phyloP scores from a whole-genome alignment of 2,113 vertebrate species.

The Callorhinus ursinus region DNA sequence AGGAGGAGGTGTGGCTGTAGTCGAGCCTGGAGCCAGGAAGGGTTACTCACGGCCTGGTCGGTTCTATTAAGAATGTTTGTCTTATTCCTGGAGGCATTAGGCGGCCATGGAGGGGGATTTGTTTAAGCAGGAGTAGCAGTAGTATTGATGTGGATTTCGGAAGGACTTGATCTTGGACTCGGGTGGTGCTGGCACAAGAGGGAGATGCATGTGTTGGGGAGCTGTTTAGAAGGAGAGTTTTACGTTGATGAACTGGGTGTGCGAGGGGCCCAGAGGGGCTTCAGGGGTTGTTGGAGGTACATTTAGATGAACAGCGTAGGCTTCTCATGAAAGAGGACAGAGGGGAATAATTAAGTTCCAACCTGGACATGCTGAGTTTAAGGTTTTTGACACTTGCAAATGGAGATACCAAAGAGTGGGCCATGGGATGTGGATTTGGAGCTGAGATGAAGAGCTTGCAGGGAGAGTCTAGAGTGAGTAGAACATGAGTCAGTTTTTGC shows the following conservation, averaged over 20 bases:
- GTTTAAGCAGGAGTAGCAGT: background rate
- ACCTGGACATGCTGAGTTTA: background rate
- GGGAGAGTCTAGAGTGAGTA: background rate
- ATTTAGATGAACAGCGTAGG: background rate
- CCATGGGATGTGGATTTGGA: background rate
- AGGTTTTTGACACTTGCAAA: background rate
- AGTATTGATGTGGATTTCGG: background rate
- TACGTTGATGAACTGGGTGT: background rate
- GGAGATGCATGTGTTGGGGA: background rate
- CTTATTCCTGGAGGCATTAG: background rate
- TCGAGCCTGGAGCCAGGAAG: background rate
- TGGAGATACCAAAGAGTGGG: background rate
- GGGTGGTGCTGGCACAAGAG: background rate
- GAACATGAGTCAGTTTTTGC: background rate
- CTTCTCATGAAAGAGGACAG: background rate
- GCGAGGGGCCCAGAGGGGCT: background rate
- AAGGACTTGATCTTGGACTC: background rate
- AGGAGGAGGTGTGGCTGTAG: background rate
- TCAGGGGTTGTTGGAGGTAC: background rate
- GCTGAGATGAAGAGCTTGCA: background rate
- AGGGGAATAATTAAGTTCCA: background rate
- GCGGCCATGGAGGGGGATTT: background rate
- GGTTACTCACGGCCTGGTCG: rapidly evolving
- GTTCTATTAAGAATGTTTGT: background rate
- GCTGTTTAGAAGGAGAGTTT: background rate